A percentile compares a stretch with the other conserved stretches of the same genome.
Evolutionary conservation across 2,113 vertebrate species (phyloP).

Genomic region (Aramus guarauna): DNA sequence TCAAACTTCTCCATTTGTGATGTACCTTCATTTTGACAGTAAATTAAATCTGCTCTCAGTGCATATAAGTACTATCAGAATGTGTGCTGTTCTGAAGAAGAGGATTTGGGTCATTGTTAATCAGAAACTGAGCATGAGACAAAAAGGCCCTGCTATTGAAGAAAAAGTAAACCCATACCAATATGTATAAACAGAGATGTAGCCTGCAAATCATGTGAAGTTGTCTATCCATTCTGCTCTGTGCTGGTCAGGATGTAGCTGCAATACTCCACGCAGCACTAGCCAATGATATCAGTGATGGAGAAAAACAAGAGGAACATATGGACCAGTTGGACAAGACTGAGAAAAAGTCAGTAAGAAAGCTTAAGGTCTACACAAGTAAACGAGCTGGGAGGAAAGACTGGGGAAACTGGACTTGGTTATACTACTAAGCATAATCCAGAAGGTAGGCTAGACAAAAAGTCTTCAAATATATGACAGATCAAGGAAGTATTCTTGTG

Average conservation of each 20-base stretch:
- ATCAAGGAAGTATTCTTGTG: not conserved
- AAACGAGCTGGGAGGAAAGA: not conserved
- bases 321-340: fast-evolving
- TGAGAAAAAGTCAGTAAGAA: not conserved
- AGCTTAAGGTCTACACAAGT: not conserved
- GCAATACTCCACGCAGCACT: not conserved
- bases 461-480: not conserved
- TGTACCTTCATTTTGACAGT: not conserved
- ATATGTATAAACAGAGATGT: not conserved
- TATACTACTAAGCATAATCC: not conserved
- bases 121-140: not conserved
- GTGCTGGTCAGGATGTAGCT: not conserved
- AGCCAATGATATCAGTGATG: not conserved
- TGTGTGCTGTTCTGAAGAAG: not conserved
- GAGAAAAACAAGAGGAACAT: not conserved
- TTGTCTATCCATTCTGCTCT: not conserved
- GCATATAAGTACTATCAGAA: not conserved
- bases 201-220: not conserved
- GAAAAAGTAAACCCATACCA: not conserved
- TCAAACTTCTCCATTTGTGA: not conserved
- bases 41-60: not conserved
- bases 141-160: not conserved
- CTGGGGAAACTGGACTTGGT: not conserved
- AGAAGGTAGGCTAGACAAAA: not conserved
- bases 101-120: not conserved